Base-by-base conservation (phyloP, 2,113 vertebrate species). In the Crotophaga sulcirostris region DNA sequence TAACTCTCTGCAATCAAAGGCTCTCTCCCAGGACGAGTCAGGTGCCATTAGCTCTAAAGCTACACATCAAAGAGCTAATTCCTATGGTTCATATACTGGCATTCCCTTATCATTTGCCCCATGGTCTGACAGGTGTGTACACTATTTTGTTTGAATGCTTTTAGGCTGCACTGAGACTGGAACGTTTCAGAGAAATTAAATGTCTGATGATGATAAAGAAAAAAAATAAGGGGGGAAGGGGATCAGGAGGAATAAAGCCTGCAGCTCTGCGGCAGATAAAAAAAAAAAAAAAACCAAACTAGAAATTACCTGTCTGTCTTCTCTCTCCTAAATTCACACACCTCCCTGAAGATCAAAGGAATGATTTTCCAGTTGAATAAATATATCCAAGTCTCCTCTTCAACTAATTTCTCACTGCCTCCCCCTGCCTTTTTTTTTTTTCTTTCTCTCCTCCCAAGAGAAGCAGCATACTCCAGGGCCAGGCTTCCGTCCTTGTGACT, bases 261-360 rank as follows among this genome's bases (percentile, higher is more conserved):
- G 29, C 12, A 23, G 93, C 78, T 89, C 49, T 64, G 33, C 76
- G 75, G 87, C 55, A 91, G 44, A 67, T 77, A 81, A 34, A 36
- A 62, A 68, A 49, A 63, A 68, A 49, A 63, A 49, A n/a, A 25
- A 25, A 36, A 36, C 18, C 16, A 23, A 77, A 69, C 52, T 55
- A 97, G 84, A 97, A 97, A 84, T 72, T 91, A 95, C 90, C 70
- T 75, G 93, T 87, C 88, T 91, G 56, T 95, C 86, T 94, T 78
- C 92, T 78, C 79, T 62, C 80, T 87, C 55, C 51, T 68, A 68
- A 90, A 96, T 89, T 95, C 78, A 94, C 79, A 88, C 93, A 96
- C 82, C 87, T 97, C 84, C 91, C 56, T 87, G 77, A 94, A 95
- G 94, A 97, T 96, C 95, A 97, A 97, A 97, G 87, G 77, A 83